Percentiles rank a stretch among this genome's conserved stretches.
These are phyloP conservation scores for Sphenodon punctatus DNA, from an alignment of 2,797 vertebrate species.

Conservation along the genomic window DNA sequence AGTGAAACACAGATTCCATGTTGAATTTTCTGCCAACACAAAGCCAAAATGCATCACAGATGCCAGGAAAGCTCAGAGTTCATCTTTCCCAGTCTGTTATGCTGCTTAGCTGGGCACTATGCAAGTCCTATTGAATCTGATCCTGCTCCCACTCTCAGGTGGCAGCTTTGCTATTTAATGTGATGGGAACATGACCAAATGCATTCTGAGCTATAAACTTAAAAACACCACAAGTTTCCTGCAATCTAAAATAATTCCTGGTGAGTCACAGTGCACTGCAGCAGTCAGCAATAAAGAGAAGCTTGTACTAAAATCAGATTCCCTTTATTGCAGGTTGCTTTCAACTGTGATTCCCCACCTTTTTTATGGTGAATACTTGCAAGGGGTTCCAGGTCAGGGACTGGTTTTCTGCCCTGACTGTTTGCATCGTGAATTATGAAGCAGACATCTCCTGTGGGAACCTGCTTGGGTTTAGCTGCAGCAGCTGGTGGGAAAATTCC, in stretches of 20 bases:
- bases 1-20: background rate
- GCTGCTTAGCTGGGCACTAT: background rate
- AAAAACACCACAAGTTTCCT: background rate
- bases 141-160: background rate
- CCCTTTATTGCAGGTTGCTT: fast-evolving
- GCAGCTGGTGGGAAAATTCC: background rate
- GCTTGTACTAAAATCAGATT: background rate
- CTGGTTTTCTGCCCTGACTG: background rate
- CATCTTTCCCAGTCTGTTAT: background rate
- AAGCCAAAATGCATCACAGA: background rate
- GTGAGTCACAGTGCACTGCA: background rate
- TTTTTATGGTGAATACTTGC: fast-evolving
- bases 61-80: background rate
- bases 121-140: background rate
- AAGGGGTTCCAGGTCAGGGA: background rate
- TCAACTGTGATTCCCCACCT: background rate
- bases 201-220: background rate
- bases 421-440: fast-evolving
- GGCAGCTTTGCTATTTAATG: background rate
- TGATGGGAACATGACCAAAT: background rate
- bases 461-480: background rate
- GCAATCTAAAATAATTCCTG: fast-evolving
- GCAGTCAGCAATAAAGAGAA: background rate
- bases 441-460: background rate
- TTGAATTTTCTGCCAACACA: background rate